Evolutionary conservation across 2,113 vertebrate genomes (phyloP), one percentile per base, ranked within the genome.

Genomic region (Pollimyrus isidori): DNA sequence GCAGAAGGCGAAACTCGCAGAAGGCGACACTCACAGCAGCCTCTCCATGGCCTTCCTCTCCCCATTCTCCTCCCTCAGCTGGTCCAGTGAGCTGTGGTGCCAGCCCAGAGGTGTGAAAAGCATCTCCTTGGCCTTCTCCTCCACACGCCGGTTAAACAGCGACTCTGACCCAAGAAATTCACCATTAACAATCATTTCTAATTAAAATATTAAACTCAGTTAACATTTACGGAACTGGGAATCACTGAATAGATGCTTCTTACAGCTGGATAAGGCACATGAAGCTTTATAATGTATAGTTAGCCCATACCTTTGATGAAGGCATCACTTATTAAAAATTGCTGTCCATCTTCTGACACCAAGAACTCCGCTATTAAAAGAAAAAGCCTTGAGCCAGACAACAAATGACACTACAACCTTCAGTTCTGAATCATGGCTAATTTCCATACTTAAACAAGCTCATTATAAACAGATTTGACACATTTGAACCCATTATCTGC

Each of bases 1-100:
- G n/a, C n/a, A n/a, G n/a, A n/a, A n/a, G n/a, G n/a, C n/a, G n/a
- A n/a, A n/a, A n/a, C n/a, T n/a, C n/a, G 62, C n/a, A 30, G 26
- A 69, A 3, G n/a, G 62, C 5, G 4, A 35, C 26, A 94, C 98
- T 98, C 95, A 99, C 98, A 99, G 97, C 87, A 99, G 95, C 89
- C 98, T 96, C 95, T 99, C 98, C 98, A 99, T 99, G 56, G 98
- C 98, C 93, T 97, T 97, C 91, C 98, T 99, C 94, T 99, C 98
- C 30, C 98, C 98, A 92, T 99, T 99, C 94, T 99, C 98, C 92
- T 99, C 98, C 88, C 98, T 92, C 58, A 99, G 96, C 90, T 99
- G 97, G 92, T 99, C 98, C 94, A 99, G 95, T 65, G 95, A 98
- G 95, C 97, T 99, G 93, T 99, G 98, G 91, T 99, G 98, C 98